phyloP scores from a whole-genome alignment of 2,888 invertebrate species.

The Nezara viridula region DNA sequence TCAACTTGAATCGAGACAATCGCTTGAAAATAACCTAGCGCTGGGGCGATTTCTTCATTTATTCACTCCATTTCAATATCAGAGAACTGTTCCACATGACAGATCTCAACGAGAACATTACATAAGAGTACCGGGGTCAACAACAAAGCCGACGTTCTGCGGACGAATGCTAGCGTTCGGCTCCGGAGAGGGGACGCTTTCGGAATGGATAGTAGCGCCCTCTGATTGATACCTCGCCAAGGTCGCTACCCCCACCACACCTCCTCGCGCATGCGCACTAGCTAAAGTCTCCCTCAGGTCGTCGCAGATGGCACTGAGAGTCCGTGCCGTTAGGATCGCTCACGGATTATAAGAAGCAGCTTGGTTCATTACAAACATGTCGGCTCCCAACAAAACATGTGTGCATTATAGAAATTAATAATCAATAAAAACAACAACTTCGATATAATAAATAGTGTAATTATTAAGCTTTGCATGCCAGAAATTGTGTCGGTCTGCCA shows the following conservation, averaged over 20 bases:
- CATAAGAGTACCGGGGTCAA: neutral
- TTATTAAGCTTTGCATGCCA: neutral
- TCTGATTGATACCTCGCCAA: conserved; percentile 37
- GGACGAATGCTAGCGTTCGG: neutral
- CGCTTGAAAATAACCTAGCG: no score
- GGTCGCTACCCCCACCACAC: conserved; percentile 25
- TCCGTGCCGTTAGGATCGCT: neutral
- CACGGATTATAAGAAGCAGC: no score
- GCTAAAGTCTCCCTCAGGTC: neutral
- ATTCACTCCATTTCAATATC: no score
- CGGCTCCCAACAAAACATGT: neutral
- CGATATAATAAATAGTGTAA: no score
- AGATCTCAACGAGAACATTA: no score
- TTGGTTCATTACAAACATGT: no score
- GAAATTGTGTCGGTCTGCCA: neutral
- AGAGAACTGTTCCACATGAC: no score
- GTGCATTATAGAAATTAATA: neutral
- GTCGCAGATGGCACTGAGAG: neutral
- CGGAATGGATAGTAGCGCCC: neutral
- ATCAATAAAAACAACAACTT: no score
- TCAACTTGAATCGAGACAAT: no score
- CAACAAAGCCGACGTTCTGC: neutral
- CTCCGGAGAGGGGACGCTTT: neutral
- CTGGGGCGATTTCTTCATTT: no score
- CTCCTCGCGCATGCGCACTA: neutral